Evolutionary conservation across 2,797 vertebrate species (phyloP), one percentile per base, ranked within the genome.

Genomic region (Myotis daubentonii): DNA sequence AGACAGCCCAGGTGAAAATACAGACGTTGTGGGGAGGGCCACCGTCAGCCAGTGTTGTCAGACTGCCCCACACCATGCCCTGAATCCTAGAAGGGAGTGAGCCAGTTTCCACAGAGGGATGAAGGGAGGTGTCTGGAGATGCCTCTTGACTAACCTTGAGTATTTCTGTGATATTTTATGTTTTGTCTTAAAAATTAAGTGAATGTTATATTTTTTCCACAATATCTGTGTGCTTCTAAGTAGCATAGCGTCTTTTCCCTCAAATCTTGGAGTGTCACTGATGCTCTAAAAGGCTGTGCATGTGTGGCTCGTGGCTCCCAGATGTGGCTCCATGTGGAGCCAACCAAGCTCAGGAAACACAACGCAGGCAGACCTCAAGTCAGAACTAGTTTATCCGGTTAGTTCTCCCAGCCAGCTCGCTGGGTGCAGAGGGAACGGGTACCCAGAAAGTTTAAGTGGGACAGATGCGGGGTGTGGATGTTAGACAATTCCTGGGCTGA

Each of bases 361-460:
- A 23, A 1, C 3, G 36, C 19, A 78, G 65, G 36, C 41, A 74
- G 66, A 16, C 70, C 22, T 88, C 72, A 85, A 2, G 70, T 70
- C 23, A 49, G 51, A 93, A 87, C 78, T 72, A 89, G 84, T 94
- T 87, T 82, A 74, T 85, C 80, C 19, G 28, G 65, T 82, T 96
- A 84, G 51, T 23, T 84, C 55, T 66, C 60, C 17, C 70, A 65
- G 85, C 25, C 70, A 93, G 78, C 51, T 71, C 36, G 36, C 44
- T 12, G 25, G 38, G 55, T 5, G 0, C 28, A 65, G 81, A 89
- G 83, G 41, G 55, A 92, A 57, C 0, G 1, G 5, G 47, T 75
- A 91, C 53, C 79, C 25, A 68, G 80, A 71, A 57, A 71, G 30
- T 41, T 57, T 75, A 76, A 85, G 15, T 51, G 72, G 47, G 38